These are phyloP conservation scores for Caranx ignobilis DNA, from an alignment of 2,113 vertebrate species.

Conservation along the genomic window DNA sequence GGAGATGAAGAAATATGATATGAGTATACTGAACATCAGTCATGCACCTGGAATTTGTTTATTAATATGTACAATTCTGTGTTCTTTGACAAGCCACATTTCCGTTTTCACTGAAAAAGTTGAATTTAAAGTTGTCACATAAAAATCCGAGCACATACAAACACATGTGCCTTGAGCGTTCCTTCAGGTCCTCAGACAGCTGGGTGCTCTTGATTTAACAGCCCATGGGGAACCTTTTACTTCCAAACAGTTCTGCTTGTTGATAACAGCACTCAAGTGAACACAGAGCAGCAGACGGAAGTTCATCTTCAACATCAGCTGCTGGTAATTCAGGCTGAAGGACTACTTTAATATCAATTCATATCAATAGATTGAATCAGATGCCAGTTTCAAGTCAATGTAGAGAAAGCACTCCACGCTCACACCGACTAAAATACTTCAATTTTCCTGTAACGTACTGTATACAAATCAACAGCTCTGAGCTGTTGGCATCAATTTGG, in stretches of 20 bases:
- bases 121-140: background rate
- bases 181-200: conserved; percentile 48
- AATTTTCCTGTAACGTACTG: conserved; percentile 7
- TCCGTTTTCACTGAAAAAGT: background rate
- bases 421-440: conserved; percentile 14
- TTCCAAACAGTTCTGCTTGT: conserved; percentile 44
- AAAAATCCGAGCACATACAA: conserved; percentile 3
- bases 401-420: conserved; percentile 20
- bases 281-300: conserved; percentile 42
- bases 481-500: background rate
- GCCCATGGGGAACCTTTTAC: conserved; percentile 38
- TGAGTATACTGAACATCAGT: background rate
- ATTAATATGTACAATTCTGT: background rate
- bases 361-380: conserved; percentile 49
- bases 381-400: conserved; percentile 36
- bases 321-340: conserved; percentile 50
- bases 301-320: conserved; percentile 50
- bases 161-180: conserved; percentile 3
- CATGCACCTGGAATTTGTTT: background rate
- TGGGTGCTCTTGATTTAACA: conserved; percentile 53
- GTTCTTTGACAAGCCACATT: background rate
- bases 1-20: background rate
- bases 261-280: conserved; percentile 45
- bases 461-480: conserved; percentile 2
- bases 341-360: conserved; percentile 41